Percentiles rank a stretch among this genome's conserved stretches.
Evolutionary conservation across 2,113 vertebrate species (phyloP).

Genomic region (Nesospiza acunhae): DNA sequence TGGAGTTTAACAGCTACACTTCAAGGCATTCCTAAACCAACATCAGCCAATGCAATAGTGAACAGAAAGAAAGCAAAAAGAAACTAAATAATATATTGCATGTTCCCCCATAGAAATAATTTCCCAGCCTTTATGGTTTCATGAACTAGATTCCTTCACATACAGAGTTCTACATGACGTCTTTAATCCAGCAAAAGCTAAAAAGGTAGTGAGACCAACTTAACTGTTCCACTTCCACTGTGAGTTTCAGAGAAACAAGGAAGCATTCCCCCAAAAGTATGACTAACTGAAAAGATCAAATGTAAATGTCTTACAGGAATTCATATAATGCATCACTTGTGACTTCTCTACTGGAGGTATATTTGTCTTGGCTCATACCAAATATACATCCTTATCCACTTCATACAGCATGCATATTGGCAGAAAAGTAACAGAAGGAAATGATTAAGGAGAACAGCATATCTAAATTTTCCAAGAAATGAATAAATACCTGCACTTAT

Average conservation of each 20-base stretch:
- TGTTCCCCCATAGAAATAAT: not conserved
- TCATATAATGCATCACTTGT: not conserved
- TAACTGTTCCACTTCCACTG: not conserved
- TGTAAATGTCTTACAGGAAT: not conserved
- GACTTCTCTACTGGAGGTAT: not conserved
- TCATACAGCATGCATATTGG: not conserved
- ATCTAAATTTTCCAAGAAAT: not conserved
- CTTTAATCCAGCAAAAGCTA: not conserved
- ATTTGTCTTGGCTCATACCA: not conserved
- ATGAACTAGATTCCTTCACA: not conserved
- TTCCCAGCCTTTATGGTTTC: not conserved
- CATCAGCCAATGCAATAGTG: not conserved
- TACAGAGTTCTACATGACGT: not conserved
- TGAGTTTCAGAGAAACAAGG: not conserved
- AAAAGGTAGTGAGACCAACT: not conserved
- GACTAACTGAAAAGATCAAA: conserved; percentile 33
- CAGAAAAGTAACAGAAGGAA: not conserved
- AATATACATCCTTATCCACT: not conserved
- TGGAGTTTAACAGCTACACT: not conserved
- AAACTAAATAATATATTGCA: not conserved
- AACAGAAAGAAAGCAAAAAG: not conserved
- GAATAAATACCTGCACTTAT: not conserved
- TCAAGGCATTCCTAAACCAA: not conserved
- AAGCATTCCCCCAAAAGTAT: not conserved
- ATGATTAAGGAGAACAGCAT: not conserved